phyloP scores from a whole-genome alignment of 2,113 vertebrate genomes.

The Poecile atricapillus region DNA sequence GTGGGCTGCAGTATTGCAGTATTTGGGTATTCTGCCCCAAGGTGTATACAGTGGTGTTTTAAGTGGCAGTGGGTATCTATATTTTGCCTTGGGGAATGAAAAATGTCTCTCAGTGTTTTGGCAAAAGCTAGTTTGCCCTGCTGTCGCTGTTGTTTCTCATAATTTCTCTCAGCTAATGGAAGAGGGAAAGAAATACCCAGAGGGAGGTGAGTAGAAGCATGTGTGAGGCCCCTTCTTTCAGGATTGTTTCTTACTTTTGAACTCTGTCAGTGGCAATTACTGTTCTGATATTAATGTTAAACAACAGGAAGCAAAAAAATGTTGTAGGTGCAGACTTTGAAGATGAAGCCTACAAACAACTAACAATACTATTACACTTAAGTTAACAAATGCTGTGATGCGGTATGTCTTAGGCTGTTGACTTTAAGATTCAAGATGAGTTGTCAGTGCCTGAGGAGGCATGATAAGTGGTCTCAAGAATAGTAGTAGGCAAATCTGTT shows the following conservation, averaged over 20 bases:
- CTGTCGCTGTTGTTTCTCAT: background rate
- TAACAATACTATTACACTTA: background rate
- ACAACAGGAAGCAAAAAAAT: background rate
- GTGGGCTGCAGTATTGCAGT: fast-evolving
- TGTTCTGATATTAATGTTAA: background rate
- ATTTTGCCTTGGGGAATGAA: background rate
- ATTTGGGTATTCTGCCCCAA: background rate
- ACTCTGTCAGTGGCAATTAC: background rate
- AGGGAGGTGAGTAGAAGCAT: background rate
- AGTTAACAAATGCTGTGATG: background rate
- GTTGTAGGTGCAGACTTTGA: background rate
- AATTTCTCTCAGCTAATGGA: background rate
- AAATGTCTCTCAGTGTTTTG: background rate
- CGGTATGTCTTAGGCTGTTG: background rate
- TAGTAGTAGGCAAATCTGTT: background rate
- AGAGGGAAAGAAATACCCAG: no score
- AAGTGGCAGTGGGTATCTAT: background rate
- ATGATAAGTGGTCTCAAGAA: background rate
- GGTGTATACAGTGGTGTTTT: background rate
- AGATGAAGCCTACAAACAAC: background rate
- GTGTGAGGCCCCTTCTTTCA: background rate
- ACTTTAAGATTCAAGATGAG: background rate
- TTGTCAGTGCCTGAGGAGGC: background rate
- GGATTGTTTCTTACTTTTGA: background rate
- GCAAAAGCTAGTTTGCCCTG: background rate